phyloP scores from a whole-genome alignment of 2,888 invertebrate species.

The Rhingia rostrata region DNA sequence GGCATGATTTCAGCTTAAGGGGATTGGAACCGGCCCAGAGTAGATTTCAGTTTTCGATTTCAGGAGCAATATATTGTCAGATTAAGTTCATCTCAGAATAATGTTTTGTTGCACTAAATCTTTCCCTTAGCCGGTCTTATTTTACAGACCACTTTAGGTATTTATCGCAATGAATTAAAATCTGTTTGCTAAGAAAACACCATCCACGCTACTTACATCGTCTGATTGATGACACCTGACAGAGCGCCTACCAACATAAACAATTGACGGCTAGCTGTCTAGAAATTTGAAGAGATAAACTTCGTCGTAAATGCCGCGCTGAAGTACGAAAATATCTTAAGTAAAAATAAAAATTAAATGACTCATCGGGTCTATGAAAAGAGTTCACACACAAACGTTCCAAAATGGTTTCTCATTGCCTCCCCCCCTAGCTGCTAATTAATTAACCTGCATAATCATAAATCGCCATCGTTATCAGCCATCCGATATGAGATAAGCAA shows the following conservation, averaged over 20 bases:
- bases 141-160: too few relatives aligned
- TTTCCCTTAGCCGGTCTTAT: too few relatives aligned
- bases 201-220: too few relatives aligned
- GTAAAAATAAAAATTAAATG: neutral
- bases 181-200: too few relatives aligned
- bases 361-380: constrained; percentile 29
- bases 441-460: constrained; percentile 67
- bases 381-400: neutral
- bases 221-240: too few relatives aligned
- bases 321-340: neutral
- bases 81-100: too few relatives aligned
- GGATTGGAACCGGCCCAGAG: too few relatives aligned
- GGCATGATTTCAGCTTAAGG: too few relatives aligned
- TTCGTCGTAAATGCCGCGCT: constrained; percentile 9
- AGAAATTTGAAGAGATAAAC: constrained; percentile 29
- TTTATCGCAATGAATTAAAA: too few relatives aligned
- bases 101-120: too few relatives aligned
- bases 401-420: constrained; percentile 26
- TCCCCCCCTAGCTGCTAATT: constrained; percentile 53
- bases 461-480: constrained; percentile 62
- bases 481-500: constrained; percentile 38
- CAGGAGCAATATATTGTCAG: too few relatives aligned
- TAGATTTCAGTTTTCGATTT: too few relatives aligned
- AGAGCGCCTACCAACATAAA: neutral
- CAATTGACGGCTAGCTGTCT: constrained; percentile 44